Percentiles rank a stretch among this genome's conserved stretches.
phyloP scores from a whole-genome alignment of 2,888 invertebrate genomes.

The Spodoptera picta region DNA sequence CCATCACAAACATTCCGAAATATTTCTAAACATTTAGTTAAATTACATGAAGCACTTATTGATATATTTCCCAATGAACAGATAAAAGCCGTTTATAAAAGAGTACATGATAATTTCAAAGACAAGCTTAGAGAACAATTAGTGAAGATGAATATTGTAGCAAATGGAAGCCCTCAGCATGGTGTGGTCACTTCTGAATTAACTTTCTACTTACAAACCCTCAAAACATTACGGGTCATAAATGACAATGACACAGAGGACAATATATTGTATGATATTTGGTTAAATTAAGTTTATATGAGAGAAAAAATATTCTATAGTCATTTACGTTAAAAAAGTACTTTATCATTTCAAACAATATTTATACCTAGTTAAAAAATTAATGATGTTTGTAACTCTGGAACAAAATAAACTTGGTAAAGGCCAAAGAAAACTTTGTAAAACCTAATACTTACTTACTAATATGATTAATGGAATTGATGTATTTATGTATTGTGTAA shows the following conservation, averaged over 20 bases:
- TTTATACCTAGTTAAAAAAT: slow-evolving; percentile 31
- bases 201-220: slow-evolving; percentile 96
- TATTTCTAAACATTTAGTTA: slow-evolving; percentile 96
- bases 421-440: slow-evolving; percentile 43
- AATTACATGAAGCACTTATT: slow-evolving; percentile 96
- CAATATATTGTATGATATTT: slow-evolving; percentile 94
- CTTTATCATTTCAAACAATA: slow-evolving; percentile 36
- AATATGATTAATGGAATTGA: slow-evolving; percentile 19
- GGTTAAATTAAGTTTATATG: slow-evolving; percentile 88
- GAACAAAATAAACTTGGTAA: slow-evolving; percentile 27
- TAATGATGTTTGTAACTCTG: slow-evolving; percentile 31
- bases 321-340: slow-evolving; percentile 43
- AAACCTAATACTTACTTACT: slow-evolving; percentile 5
- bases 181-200: slow-evolving; percentile 97
- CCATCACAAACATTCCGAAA: slow-evolving; percentile 96
- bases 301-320: slow-evolving; percentile 44
- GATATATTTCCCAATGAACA: slow-evolving; percentile 94
- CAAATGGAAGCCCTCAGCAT: slow-evolving; percentile 99
- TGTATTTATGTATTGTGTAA: slow-evolving; percentile 30
- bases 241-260: slow-evolving; percentile 92
- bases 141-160: slow-evolving; percentile 95
- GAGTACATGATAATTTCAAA: slow-evolving; percentile 95
- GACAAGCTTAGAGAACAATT: slow-evolving; percentile 95
- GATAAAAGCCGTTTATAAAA: slow-evolving; percentile 93
- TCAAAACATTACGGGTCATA: slow-evolving; percentile 93